Base-by-base conservation (phyloP, 2,797 vertebrate genomes). In the Macrochelys suwanniensis region DNA sequence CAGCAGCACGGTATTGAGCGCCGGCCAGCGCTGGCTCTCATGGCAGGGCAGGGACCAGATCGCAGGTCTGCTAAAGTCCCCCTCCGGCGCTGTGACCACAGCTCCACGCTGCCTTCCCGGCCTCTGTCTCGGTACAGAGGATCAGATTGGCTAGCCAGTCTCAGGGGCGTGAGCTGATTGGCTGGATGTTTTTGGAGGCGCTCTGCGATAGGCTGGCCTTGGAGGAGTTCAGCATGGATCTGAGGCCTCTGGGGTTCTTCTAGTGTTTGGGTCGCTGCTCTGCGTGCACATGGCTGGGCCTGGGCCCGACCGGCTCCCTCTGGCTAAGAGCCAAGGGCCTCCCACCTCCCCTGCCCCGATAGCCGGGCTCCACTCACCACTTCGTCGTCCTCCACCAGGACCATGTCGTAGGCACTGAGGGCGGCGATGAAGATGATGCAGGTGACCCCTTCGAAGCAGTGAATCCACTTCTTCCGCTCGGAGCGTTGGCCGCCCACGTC, bases 371-470 rank as follows among this genome's bases (percentile, higher is more conserved):
- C 45, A 95, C 98, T 96, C 97, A 99, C 99, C 99, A 99, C 99
- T 99, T 99, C 99, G 1, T 99, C 99, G 2, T 99, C 99, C 97
- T 99, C 99, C 98, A 99, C 99, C 94, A 99, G 97, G 97, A 99
- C 99, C 99, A 99, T 99, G 98, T 99, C 99, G 0, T 99, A 99
- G 95, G 99, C 99, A 85, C 99, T 99, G 97, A 99, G 98, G 74
- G 99, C 99, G 0, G 99, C 99, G 0, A 99, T 99, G 98, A 99
- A 99, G 98, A 99, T 99, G 97, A 99, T 99, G 93, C 99, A 99
- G 93, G 99, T 99, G 82, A 99, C 99, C 0, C 99, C 99, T 97
- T 99, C 99, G 5, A 99, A 99, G 97, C 99, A 99, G 80, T 99
- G 99, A 95, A 99, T 99, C 99, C 99, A 99, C 97, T 99, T 99